phyloP scores from a whole-genome alignment of 2,888 invertebrate genomes.

The Tortrix viridana region DNA sequence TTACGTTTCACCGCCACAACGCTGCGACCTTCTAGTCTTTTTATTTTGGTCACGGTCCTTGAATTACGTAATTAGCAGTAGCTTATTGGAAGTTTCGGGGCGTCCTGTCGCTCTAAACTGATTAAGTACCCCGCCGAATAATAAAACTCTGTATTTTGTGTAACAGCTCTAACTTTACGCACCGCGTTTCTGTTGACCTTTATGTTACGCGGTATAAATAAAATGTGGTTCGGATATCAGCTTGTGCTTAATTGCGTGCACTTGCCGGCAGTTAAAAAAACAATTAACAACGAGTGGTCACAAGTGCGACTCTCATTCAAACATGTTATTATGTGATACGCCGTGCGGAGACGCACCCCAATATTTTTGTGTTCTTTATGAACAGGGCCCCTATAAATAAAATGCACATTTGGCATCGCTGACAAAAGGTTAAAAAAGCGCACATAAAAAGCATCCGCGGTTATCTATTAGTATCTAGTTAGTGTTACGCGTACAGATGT shows the following conservation, averaged over 20 bases:
- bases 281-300: conserved; percentile 78
- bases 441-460: conserved; percentile 82
- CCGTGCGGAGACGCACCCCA: conserved; percentile 42
- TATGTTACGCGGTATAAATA: conserved; percentile 33
- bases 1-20: conserved; percentile 68
- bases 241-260: conserved; percentile 47
- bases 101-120: conserved; percentile 62
- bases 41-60: conserved; percentile 77
- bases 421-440: conserved; percentile 78
- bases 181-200: conserved; percentile 30
- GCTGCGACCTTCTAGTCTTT: conserved; percentile 62
- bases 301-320: conserved; percentile 73
- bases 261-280: conserved; percentile 68
- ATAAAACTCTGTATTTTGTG: conserved; percentile 44
- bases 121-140: conserved; percentile 60
- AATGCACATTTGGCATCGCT: conserved; percentile 76
- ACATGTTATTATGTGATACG: conserved; percentile 54
- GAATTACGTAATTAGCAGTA: conserved; percentile 79
- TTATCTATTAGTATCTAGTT: conserved; percentile 84
- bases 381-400: conserved; percentile 72
- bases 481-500: conserved; percentile 79
- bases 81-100: conserved; percentile 68
- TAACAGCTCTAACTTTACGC: conserved; percentile 31
- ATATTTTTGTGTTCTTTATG: conserved; percentile 52
- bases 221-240: conserved; percentile 38